Percentiles rank a stretch among this genome's conserved stretches.
Evolutionary conservation across 2,797 vertebrate species (phyloP).

Genomic region (Stomatorhinus walkeri): DNA sequence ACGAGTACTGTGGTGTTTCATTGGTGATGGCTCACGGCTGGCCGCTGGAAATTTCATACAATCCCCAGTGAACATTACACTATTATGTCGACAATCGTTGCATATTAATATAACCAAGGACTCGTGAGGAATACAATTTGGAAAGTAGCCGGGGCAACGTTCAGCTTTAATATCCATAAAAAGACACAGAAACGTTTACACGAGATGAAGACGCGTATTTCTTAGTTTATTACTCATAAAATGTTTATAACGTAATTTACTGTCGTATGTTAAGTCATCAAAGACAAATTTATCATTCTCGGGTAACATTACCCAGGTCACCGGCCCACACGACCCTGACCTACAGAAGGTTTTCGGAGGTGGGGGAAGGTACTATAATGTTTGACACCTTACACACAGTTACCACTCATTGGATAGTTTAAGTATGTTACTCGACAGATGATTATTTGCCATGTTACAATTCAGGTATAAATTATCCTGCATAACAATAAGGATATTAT

Average conservation of each 20-base stretch:
- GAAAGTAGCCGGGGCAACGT: background rate
- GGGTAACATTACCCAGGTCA: background rate
- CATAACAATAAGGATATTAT: background rate
- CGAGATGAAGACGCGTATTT: background rate
- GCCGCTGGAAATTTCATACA: background rate
- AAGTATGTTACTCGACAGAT: background rate
- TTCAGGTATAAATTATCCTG: background rate
- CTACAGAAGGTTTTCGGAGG: background rate
- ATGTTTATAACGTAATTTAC: background rate
- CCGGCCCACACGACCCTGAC: background rate
- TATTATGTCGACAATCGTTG: background rate
- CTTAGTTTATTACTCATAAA: background rate
- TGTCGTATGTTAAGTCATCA: background rate
- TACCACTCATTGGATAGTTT: background rate
- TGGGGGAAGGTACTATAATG: background rate
- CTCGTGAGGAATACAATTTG: background rate
- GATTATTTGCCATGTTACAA: background rate
- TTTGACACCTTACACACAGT: background rate
- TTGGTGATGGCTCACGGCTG: background rate
- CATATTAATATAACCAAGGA: background rate
- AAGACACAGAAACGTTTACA: no score
- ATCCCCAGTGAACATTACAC: background rate
- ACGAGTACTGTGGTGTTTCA: background rate
- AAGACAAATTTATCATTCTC: background rate
- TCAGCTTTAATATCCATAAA: background rate